Conservation (phyloP, 2,113 vertebrate species). For the Xiphophorus hellerii region DNA sequence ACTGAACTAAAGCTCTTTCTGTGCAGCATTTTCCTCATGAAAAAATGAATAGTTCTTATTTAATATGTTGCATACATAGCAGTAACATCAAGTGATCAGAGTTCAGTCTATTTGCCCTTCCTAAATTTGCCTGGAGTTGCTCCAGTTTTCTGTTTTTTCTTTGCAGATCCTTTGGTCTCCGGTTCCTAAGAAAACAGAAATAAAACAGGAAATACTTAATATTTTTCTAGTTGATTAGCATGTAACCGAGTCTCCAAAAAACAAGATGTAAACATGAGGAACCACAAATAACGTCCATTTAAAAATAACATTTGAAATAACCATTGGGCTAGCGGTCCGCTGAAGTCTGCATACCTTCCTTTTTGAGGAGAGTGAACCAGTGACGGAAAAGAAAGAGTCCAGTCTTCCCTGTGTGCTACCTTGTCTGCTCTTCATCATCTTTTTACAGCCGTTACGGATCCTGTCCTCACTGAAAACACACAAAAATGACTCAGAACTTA, state of each 20-base stretch:
- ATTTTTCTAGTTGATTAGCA: background rate
- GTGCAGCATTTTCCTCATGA: background rate
- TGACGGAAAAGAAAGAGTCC: constrained; percentile 95
- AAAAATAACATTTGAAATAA: background rate
- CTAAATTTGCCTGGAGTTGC: constrained; percentile 79
- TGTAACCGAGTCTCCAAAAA: background rate
- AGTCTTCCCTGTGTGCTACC: constrained; percentile 95
- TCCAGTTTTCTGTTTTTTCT: constrained; percentile 89
- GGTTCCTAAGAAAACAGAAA: constrained; percentile 73
- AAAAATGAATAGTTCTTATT: background rate
- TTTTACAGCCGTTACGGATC: constrained; percentile 87
- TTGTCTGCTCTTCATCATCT: constrained; percentile 91
- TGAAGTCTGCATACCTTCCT: constrained; percentile 81
- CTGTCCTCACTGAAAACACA: constrained; percentile 85
- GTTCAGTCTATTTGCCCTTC: constrained; percentile 81
- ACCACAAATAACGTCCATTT: background rate
- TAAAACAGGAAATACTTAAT: background rate
- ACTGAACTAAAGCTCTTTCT: background rate
- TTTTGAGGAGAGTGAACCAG: constrained; percentile 93
- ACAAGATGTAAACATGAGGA: background rate
- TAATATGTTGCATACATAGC: background rate
- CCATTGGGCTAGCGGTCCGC: background rate
- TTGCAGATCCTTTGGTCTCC: constrained; percentile 85
- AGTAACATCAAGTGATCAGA: background rate
- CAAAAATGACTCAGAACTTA: background rate